Evolutionary conservation across 2,797 vertebrate genomes (phyloP), one percentile per base, ranked within the genome.

Genomic region (Coracias cyanogaster): DNA sequence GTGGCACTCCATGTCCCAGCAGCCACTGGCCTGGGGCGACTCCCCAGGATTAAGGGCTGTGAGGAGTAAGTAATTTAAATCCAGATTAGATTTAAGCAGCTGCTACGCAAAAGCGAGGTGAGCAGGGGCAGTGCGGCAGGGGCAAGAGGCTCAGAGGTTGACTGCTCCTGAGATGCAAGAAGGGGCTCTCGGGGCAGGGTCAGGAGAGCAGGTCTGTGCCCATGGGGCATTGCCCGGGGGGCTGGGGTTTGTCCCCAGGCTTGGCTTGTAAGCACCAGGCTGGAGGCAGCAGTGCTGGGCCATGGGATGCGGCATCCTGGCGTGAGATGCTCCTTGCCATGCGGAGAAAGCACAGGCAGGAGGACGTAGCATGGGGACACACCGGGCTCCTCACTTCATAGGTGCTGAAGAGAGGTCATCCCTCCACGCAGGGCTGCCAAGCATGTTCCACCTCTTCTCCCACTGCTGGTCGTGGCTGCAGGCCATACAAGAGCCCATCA

Each of bases 361-460:
- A 83, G 52, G 80, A 76, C 0, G 4, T 45, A 67, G 57, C 46
- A 6, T 0, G 2, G 43, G 25, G 48, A 33, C 41, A 6, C 1
- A 1, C 25, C 1, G 1, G 55, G 54, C 46, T 74, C 54, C 62
- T 95, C 13, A 0, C 55, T 15, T 22, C 1, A 0, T 41, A 81
- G 89, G 51, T 43, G 66, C 66, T 0, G 4, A 73, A 71, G 69
- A 73, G 82, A 86, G 26, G 54, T n/a, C 66, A 16, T 8, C 49
- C 45, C 15, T 58, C 22, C 1, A 4, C 3, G 0, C 3, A 1
- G 60, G 67, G 82, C 79, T 90, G 74, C 60, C 2, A 5, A 87
- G 31, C 55, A 96, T 97, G 96, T 97, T 96, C 87, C 95, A 97
- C 82, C 93, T 97, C 87, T 95, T 97, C 91, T 95, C 95, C 20